Evolutionary conservation across 2,797 vertebrate genomes (phyloP).

Genomic region (Tachyglossus aculeatus): DNA sequence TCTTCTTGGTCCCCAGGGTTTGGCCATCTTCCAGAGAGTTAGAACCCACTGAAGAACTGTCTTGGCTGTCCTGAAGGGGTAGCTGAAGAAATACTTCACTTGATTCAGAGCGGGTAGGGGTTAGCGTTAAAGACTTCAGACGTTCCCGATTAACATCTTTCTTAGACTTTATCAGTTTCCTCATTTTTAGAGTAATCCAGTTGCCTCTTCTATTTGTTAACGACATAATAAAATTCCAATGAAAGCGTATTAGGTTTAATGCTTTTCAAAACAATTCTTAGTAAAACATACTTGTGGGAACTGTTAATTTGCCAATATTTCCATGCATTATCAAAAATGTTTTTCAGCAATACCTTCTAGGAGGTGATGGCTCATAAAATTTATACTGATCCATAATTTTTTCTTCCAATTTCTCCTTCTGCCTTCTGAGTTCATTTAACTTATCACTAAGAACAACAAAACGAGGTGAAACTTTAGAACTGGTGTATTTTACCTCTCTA

Average conservation of each 20-base stretch:
- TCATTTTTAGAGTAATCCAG: constrained; percentile 99
- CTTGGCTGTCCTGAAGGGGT: constrained; percentile 90
- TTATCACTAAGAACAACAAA: constrained; percentile 86
- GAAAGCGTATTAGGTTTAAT: neutral
- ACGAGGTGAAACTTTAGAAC: constrained; percentile 24
- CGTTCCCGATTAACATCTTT: constrained; percentile 87
- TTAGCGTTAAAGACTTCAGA: constrained; percentile 89
- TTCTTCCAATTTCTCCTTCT: constrained; percentile 98
- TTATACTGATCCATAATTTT: constrained; percentile 99
- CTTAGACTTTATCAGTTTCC: constrained; percentile 95
- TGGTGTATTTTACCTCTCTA: neutral
- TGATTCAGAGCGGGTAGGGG: constrained; percentile 90
- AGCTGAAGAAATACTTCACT: constrained; percentile 90
- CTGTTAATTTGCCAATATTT: neutral
- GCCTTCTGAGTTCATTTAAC: constrained; percentile 93
- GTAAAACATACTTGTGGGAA: neutral
- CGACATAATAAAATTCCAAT: constrained; percentile 28
- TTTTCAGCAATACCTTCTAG: constrained; percentile 83
- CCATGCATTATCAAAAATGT: constrained; percentile 1
- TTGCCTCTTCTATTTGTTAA: constrained; percentile 86
- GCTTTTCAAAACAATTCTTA: neutral
- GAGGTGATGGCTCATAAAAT: constrained; percentile 96
- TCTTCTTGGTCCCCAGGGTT: constrained; percentile 85
- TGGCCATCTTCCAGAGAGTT: constrained; percentile 96
- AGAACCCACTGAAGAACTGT: constrained; percentile 95